Conservation (phyloP, 2,797 vertebrate genomes). For the Benthosema pterotum region DNA sequence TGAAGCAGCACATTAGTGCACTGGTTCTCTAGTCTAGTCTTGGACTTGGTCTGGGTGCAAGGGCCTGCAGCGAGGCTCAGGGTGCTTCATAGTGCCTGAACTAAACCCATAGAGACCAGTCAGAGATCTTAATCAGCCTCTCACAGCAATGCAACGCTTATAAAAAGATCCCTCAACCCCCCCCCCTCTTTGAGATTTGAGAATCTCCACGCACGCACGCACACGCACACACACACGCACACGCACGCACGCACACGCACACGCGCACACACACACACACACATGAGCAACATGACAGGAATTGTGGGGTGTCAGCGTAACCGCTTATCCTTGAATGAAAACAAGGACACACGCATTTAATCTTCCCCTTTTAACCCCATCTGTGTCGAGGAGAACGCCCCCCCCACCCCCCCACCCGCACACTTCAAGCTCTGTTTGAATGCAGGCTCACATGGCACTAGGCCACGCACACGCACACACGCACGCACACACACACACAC, state of each 20-base stretch:
- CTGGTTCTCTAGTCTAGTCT: constrained; percentile 46
- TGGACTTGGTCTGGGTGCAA: constrained; percentile 34
- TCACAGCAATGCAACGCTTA: constrained; percentile 33
- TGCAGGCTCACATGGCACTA: constrained; percentile 48
- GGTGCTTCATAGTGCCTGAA: constrained; percentile 29
- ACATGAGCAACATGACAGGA: constrained; percentile 48
- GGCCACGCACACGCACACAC: constrained; percentile 47
- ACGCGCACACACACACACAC: constrained; percentile 40
- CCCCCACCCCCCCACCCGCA: constrained; percentile 30
- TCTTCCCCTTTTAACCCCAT: constrained; percentile 60
- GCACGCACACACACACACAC: constrained; percentile 21
- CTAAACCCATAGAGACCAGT: constrained; percentile 27
- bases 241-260: no score
- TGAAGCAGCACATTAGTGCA: constrained; percentile 34
- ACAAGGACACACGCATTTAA: constrained; percentile 65
- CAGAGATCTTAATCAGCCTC: constrained; percentile 18
- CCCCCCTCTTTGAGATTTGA: constrained; percentile 15
- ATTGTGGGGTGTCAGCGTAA: constrained; percentile 50
- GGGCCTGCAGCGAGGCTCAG: constrained; percentile 36
- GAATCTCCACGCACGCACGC: no score
- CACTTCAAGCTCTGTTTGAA: constrained; percentile 57
- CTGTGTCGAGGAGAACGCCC: constrained; percentile 19
- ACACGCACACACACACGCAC: no score
- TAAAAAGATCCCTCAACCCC: constrained; percentile 55
- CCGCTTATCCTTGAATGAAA: constrained; percentile 65